Percentiles rank a stretch among this genome's conserved stretches.
Conservation (phyloP, 2,888 invertebrate species). For the Orgyia antiqua region DNA sequence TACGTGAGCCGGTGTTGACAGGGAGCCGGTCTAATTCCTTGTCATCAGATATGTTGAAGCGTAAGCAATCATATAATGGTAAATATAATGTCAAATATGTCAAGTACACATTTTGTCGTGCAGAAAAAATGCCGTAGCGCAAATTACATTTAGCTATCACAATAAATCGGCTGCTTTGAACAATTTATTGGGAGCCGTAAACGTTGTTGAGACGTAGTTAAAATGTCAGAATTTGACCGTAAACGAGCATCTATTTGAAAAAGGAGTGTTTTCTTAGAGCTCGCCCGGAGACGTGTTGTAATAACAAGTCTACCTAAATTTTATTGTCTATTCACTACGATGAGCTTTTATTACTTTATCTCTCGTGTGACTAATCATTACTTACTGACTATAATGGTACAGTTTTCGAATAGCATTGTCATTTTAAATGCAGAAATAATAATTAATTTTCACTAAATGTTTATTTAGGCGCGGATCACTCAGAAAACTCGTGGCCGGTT, state of each 20-base stretch:
- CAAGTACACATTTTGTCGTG: conserved; percentile 14
- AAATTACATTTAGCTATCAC: conserved; percentile 50
- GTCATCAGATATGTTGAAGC: too few species aligned
- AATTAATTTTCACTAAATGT: conserved; percentile 29
- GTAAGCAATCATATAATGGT: too few species aligned
- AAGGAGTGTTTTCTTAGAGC: conserved; percentile 71
- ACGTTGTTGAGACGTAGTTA: conserved; percentile 66
- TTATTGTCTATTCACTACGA: conserved; percentile 69
- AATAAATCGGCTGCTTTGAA: conserved; percentile 65
- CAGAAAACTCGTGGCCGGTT: conserved; percentile 43
- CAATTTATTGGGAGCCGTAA: conserved; percentile 64
- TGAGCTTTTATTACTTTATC: conserved; percentile 65
- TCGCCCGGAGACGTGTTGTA: conserved; percentile 44
- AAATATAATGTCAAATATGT: too few species aligned
- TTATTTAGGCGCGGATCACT: conserved; percentile 61
- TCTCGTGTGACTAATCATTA: conserved; percentile 61
- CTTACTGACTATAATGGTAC: too few species aligned
- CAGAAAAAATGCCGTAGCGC: conserved; percentile 32
- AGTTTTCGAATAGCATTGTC: conserved; percentile 42
- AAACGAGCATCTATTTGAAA: conserved; percentile 64
- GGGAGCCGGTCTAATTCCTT: too few species aligned
- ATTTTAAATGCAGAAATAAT: conserved; percentile 53
- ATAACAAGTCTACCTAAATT: conserved; percentile 58
- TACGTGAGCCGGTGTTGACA: too few species aligned
- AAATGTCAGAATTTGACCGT: conserved; percentile 70